These are phyloP conservation scores for Paraplagusia blochii DNA, from an alignment of 2,113 vertebrate genomes.

Conservation along the genomic window DNA sequence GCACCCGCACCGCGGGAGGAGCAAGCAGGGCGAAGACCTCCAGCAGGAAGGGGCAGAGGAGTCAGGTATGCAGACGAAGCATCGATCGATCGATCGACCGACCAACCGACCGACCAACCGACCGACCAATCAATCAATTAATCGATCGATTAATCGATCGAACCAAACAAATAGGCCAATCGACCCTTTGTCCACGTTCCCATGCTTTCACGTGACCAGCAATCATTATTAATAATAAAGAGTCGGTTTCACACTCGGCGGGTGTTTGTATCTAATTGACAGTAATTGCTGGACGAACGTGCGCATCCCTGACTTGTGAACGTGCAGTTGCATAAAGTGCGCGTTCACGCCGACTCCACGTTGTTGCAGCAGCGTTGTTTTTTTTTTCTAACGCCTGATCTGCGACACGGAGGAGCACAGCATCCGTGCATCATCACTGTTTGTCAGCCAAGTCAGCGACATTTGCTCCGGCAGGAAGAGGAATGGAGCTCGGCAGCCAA, in stretches of 20 bases:
- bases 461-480: slow-evolving; percentile 19
- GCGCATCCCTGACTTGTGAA: slow-evolving; percentile 24
- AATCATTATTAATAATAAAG: no score
- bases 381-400: slow-evolving; percentile 42
- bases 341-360: slow-evolving; percentile 43
- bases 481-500: slow-evolving; percentile 22
- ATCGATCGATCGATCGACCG: not conserved
- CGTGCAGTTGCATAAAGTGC: slow-evolving; percentile 34
- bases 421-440: slow-evolving; percentile 39
- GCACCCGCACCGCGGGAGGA: slow-evolving; percentile 46
- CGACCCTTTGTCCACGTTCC: not conserved
- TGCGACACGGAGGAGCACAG: slow-evolving; percentile 28
- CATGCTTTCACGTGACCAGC: no score
- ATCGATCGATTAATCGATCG: not conserved
- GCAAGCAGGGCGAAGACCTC: slow-evolving; percentile 76
- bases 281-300: slow-evolving; percentile 13
- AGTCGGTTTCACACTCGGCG: not conserved
- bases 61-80: slow-evolving; percentile 76
- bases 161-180: not conserved
- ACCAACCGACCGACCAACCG: not conserved
- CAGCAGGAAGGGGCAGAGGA: slow-evolving; percentile 82
- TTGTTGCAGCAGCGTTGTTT: slow-evolving; percentile 51
- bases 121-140: not conserved
- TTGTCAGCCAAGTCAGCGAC: slow-evolving; percentile 28
- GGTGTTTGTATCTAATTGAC: slow-evolving; percentile 18